Evolutionary conservation across 2,113 vertebrate genomes (phyloP), one percentile per base, ranked within the genome.

Genomic region (Notothenia rossii): DNA sequence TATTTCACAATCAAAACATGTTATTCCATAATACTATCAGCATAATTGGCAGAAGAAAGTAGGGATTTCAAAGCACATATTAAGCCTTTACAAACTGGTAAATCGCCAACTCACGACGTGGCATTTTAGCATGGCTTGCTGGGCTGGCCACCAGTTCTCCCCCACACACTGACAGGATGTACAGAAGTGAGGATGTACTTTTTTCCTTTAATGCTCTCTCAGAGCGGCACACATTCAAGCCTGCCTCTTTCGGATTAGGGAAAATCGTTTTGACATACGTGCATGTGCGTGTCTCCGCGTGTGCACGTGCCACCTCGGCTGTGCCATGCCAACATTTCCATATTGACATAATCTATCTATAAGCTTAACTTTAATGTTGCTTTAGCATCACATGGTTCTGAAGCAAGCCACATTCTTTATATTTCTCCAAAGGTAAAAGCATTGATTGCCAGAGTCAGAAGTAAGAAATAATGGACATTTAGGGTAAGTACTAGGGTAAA

Each of bases 291-390:
- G 61, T 48, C 20, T 65, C 46, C 63, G 65, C 33, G 29, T 60
- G 71, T 60, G 77, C 83, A 68, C 59, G 69, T 83, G 86, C 78
- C 65, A 84, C 69, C 55, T 58, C 59, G 51, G 17, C 78, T 62
- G 22, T 20, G 62, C 76, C n/a, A 20, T 71, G 71, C 74, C 86
- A 82, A 84, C 90, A 77, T 64, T 45, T 15, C 63, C 12, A 46
- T 75, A 74, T 75, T 84, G 62, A 85, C 60, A 49, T 88, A 91
- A 90, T 78, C 72, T 22, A 51, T n/a, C n/a, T n/a, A n/a, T n/a
- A n/a, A n/a, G 53, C 77, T 74, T 29, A 72, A 22, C 53, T 82
- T 70, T 89, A 72, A 88, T 86, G 74, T 53, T 43, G 62, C 69
- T 72, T 82, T 53, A 77, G 67, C 48, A 17, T 70, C 85, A 89